phyloP scores from a whole-genome alignment of 2,888 invertebrate species.

The Callinectes sapidus region DNA sequence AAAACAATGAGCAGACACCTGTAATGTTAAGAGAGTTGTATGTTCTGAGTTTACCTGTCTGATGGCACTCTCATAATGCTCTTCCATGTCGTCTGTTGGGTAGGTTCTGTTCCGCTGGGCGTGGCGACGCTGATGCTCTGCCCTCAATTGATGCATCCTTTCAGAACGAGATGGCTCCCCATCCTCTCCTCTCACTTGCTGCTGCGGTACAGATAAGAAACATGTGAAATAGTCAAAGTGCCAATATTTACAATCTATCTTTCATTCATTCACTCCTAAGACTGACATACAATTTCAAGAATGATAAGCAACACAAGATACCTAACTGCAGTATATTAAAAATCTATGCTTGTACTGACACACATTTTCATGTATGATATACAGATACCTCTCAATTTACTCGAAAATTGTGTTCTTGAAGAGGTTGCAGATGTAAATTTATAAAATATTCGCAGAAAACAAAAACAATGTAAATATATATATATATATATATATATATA shows the following conservation, averaged over 20 bases:
- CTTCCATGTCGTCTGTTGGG: conserved; percentile 79
- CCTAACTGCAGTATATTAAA: too few relatives aligned
- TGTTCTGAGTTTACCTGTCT: conserved; percentile 75
- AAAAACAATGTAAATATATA: too few relatives aligned
- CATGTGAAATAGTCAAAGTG: conserved; percentile 25
- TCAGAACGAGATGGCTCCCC: conserved; percentile 75
- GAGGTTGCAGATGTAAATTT: too few relatives aligned
- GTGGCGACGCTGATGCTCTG: conserved; percentile 80
- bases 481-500: too few relatives aligned
- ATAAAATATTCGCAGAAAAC: too few relatives aligned
- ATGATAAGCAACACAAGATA: too few relatives aligned
- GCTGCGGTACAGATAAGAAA: conserved; percentile 74
- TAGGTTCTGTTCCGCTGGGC: conserved; percentile 80
- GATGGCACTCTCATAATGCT: conserved; percentile 77
- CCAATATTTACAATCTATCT: background rate
- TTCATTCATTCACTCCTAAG: too few relatives aligned
- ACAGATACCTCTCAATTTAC: too few relatives aligned
- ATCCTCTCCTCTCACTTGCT: conserved; percentile 75
- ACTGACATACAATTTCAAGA: too few relatives aligned
- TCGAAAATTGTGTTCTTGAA: too few relatives aligned
- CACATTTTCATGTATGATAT: too few relatives aligned
- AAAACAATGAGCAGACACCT: background rate
- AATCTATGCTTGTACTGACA: too few relatives aligned
- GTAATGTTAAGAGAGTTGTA: background rate
- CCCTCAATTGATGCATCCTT: conserved; percentile 78